Base-by-base conservation (phyloP, 2,888 invertebrate species). In the Xestia c-nigrum region DNA sequence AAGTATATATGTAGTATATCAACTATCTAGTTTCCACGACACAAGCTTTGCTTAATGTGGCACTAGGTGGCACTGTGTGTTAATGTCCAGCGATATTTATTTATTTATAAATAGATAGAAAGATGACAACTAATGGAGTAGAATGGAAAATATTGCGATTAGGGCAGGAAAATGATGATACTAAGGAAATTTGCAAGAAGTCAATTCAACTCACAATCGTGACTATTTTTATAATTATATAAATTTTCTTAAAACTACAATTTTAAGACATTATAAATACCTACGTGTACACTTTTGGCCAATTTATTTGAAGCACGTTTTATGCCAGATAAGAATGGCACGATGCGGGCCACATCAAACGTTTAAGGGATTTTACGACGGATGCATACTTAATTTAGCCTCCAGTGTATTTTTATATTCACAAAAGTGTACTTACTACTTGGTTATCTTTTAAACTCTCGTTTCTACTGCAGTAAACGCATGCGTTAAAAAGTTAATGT, bases 271-370 rank as follows among this genome's bases (percentile, higher is more conserved):
- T 67, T 67, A 40, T n/a, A 47, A 59, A 55, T 66, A 78, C 21
- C 21, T 76, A 21, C 72, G 81, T 12, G n/a, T 82, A 88, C 64
- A 84, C 72, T 78, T 88, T 69, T 71, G 47, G 78, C 72, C 84
- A 85, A 83, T 83, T 78, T 87, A 89, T 88, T 87, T 88, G 74
- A 82, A 80, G 83, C 88, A 88, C 88, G 88, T 88, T 77, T 80
- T 57, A 31, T 78, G 78, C 69, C 67, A 84, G 89, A 87, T 89
- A 87, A 80, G 83, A 80, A 81, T 76, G 75, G 68, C 83, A 83
- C 76, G 83, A 81, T 6, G 87, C 85, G 74, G 88, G 76, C 76
- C 78, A 88, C 82, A 85, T 89, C 88, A 88, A 88, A 89, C 82
- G 87, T 74, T 82, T 73, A 89, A 80, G 87, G 84, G 83, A 80